Base-by-base conservation (phyloP, 2,888 invertebrate species). In the Hesperia comma region DNA sequence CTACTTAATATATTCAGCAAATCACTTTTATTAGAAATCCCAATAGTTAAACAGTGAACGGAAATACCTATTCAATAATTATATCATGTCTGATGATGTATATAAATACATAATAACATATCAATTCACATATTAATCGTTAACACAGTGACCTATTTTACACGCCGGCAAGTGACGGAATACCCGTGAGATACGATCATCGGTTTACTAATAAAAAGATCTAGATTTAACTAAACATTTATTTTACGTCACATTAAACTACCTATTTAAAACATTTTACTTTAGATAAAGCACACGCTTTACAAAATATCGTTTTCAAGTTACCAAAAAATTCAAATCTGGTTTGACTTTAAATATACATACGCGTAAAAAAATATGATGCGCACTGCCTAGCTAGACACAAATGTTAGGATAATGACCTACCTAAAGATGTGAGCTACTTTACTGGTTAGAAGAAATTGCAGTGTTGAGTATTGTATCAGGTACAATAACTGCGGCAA, bases 371-470 rank as follows among this genome's bases (percentile, higher is more conserved):
- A 37, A 8, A 10, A 7, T n/a, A 37, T 51, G 19, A 19, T 8
- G 32, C 15, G 49, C 60, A 15, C 7, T 46, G 5, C 40, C 40
- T 40, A 21, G n/a, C 4, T 62, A 53, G 41, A 49, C n/a, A 62
- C 33, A 5, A 60, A 40, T 54, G 54, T 15, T 63, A 62, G 63
- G 55, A 63, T 68, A 71, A 58, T 61, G 63, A 62, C 41, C 54
- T 53, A 49, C 17, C 17, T 53, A 46, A 14, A 2, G 8, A 8
- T 33, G 56, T 68, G 49, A 55, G 61, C 40, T 57, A 55, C 61
- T 58, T 40, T 63, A 70, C 68, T 71, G 67, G 67, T 46, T 71
- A 63, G 69, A 57, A 55, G 61, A 61, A 67, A 68, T 68, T 46
- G 60, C 54, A 63, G 67, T 62, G 63, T 41, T 46, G 32, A 41